Conservation (phyloP, 2,113 vertebrate genomes). For the Corythaixoides concolor region DNA sequence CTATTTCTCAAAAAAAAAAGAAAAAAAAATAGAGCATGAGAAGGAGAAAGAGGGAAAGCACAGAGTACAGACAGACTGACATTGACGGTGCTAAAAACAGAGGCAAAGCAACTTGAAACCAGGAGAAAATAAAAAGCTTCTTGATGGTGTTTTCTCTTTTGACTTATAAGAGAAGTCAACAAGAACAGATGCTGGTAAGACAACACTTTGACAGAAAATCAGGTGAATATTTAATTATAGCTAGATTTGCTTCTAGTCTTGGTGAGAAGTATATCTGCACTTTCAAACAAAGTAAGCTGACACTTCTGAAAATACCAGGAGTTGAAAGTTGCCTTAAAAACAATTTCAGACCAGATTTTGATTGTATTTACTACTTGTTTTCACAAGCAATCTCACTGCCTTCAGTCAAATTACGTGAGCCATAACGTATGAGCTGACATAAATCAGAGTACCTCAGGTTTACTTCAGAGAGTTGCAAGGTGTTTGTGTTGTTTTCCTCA, state of each 20-base stretch:
- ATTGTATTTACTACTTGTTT: conserved; percentile 54
- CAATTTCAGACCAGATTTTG: conserved; percentile 34
- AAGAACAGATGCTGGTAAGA: conserved; percentile 34
- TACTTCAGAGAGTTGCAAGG: not conserved
- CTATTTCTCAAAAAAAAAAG: not conserved
- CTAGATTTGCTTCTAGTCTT: not conserved
- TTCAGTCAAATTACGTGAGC: conserved; percentile 23
- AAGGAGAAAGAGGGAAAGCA: not conserved
- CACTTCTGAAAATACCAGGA: conserved; percentile 15
- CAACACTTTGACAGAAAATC: conserved; percentile 31
- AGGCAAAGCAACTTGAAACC: not conserved
- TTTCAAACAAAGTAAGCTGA: conserved; percentile 28
- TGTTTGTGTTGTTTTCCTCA: not conserved
- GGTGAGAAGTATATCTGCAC: not conserved
- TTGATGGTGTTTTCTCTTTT: conserved; percentile 40
- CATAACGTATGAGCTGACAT: not conserved
- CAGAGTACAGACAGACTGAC: not conserved
- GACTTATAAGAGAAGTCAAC: conserved; percentile 31
- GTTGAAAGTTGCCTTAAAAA: conserved; percentile 37
- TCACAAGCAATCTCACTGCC: conserved; percentile 26
- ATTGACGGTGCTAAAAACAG: conserved; percentile 17
- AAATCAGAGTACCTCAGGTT: conserved; percentile 7
- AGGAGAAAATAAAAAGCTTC: conserved; percentile 11
- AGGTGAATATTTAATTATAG: conserved; percentile 42
- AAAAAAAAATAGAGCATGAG: too few species aligned